phyloP scores from a whole-genome alignment of 2,888 invertebrate species.

The Ophion ellenae region DNA sequence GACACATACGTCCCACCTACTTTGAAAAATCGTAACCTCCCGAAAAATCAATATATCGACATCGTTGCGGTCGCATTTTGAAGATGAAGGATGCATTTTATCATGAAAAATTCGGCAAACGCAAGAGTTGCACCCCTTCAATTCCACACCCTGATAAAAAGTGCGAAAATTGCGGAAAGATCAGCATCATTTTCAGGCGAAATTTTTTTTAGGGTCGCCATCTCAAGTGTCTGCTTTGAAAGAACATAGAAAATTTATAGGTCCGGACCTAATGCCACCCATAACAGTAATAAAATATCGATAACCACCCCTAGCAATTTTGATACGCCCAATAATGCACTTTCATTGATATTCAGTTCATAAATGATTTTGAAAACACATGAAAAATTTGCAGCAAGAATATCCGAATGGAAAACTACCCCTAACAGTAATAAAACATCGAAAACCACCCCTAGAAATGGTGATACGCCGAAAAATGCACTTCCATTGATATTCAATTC shows the following conservation, averaged over 20 bases:
- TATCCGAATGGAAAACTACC: background rate
- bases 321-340: background rate
- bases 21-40: no score
- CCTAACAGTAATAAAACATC: no score
- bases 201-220: background rate
- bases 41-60: no score
- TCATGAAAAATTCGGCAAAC: no score
- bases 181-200: background rate
- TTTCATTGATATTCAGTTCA: constrained; percentile 8
- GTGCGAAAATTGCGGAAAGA: background rate
- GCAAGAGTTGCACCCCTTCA: no score
- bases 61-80: no score
- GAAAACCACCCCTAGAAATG: no score
- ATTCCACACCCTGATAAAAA: background rate
- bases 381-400: background rate
- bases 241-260: background rate
- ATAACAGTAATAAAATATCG: no score
- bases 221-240: background rate
- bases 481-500: no score
- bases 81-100: no score
- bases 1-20: no score
- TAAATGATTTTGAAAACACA: background rate
- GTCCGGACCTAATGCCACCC: background rate
- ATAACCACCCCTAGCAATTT: background rate
- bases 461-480: no score